These are phyloP conservation scores for Phoeniculus purpureus DNA, from an alignment of 2,797 vertebrate species.

Conservation along the genomic window DNA sequence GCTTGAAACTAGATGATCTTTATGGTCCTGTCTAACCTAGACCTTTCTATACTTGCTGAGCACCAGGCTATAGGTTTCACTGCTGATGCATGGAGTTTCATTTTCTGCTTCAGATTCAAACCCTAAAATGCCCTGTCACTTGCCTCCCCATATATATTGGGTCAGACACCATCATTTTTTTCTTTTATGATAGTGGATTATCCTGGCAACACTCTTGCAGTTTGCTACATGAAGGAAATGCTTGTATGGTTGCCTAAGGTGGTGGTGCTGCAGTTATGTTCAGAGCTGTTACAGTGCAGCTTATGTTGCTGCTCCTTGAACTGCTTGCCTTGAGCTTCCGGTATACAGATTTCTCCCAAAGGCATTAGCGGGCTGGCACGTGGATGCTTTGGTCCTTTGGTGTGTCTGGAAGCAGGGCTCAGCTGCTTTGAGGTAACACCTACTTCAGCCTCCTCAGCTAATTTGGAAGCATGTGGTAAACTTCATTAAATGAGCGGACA, in stretches of 20 bases:
- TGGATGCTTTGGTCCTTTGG: not conserved
- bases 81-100: not conserved
- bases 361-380: not conserved
- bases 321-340: not conserved
- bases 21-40: too few species aligned
- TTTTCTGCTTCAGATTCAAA: not conserved
- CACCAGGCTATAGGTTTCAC: not conserved
- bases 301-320: not conserved
- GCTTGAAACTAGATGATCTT: too few species aligned
- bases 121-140: not conserved
- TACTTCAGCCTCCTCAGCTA: slow-evolving; percentile 43
- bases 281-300: not conserved
- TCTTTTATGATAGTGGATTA: not conserved
- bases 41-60: not conserved
- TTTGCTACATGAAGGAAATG: not conserved
- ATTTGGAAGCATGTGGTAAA: not conserved
- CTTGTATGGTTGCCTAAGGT: not conserved
- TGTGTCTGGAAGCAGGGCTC: not conserved
- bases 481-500: not conserved
- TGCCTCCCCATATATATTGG: not conserved
- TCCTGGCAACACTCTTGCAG: not conserved
- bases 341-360: not conserved
- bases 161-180: not conserved
- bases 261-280: not conserved
- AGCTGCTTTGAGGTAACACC: slow-evolving; percentile 24